Percentiles rank a stretch among this genome's conserved stretches.
Evolutionary conservation across 2,888 invertebrate species (phyloP).

Genomic region (Yponomeuta malinellus): DNA sequence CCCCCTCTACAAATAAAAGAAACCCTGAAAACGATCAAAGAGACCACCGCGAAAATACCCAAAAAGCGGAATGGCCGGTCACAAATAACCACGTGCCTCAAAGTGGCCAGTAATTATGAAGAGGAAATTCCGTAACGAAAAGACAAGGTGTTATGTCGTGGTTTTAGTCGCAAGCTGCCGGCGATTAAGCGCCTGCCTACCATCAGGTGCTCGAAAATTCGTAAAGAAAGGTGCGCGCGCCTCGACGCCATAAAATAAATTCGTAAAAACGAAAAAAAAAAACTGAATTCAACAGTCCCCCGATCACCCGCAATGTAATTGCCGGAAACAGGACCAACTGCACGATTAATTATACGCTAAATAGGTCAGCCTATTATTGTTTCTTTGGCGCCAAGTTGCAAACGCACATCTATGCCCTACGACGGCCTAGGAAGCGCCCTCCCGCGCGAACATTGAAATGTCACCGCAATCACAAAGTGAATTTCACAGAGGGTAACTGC

Average conservation of each 20-base stretch:
- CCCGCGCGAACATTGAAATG: constrained; percentile 39
- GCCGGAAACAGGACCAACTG: constrained; percentile 46
- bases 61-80: constrained; percentile 4
- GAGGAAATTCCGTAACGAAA: constrained; percentile 61
- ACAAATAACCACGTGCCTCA: constrained; percentile 12
- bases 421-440: constrained; percentile 41
- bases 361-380: constrained; percentile 57
- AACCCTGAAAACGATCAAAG: not conserved
- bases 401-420: constrained; percentile 34
- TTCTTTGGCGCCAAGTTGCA: constrained; percentile 38
- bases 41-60: not conserved
- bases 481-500: too few species aligned
- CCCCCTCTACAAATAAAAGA: not conserved
- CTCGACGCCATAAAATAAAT: constrained; percentile 36
- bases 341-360: constrained; percentile 52
- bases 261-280: constrained; percentile 41
- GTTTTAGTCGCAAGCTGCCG: constrained; percentile 40
- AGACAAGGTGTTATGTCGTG: constrained; percentile 52
- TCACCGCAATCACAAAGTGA: constrained; percentile 8
- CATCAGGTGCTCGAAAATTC: constrained; percentile 62
- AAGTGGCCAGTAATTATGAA: constrained; percentile 41
- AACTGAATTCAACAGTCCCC: constrained; percentile 38
- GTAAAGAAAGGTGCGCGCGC: constrained; percentile 56
- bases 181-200: constrained; percentile 21
- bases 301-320: constrained; percentile 48